phyloP scores from a whole-genome alignment of 2,888 invertebrate species.

The Polietes domitor region DNA sequence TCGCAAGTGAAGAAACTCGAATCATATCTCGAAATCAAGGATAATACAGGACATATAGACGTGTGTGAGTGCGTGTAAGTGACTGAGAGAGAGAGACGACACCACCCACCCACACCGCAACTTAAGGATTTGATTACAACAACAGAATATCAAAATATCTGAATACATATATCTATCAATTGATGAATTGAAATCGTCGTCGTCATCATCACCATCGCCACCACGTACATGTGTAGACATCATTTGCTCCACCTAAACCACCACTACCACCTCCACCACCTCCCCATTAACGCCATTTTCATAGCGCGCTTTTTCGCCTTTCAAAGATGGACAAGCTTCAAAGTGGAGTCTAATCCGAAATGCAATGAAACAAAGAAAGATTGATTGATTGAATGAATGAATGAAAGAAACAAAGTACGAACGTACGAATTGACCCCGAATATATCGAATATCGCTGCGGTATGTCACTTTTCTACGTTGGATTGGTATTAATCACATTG shows the following conservation, averaged over 20 bases:
- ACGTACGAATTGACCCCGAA: no score
- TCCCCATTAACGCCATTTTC: neutral
- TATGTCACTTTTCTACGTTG: slow-evolving; percentile 63
- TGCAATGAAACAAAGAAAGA: neutral
- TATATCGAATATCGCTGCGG: slow-evolving; percentile 57
- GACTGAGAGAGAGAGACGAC: neutral
- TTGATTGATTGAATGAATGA: no score
- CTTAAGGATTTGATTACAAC: neutral
- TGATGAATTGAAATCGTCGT: neutral
- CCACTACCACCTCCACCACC: neutral
- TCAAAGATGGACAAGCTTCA: slow-evolving; percentile 33
- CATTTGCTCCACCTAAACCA: no score
- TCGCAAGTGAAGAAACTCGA: neutral
- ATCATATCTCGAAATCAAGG: slow-evolving; percentile 31
- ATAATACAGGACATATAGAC: slow-evolving; percentile 51
- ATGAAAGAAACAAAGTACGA: neutral
- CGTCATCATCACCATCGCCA: neutral
- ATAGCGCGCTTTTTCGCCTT: neutral
- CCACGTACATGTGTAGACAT: no score
- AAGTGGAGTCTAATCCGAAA: slow-evolving; percentile 26
- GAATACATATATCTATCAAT: no score
- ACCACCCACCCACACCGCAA: neutral
- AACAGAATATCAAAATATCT: neutral
- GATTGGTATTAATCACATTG: slow-evolving; percentile 46
- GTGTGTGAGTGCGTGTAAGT: neutral